Percentiles rank a stretch among this genome's conserved stretches.
Evolutionary conservation across 2,113 vertebrate genomes (phyloP).

Genomic region (Pelecanus crispus): DNA sequence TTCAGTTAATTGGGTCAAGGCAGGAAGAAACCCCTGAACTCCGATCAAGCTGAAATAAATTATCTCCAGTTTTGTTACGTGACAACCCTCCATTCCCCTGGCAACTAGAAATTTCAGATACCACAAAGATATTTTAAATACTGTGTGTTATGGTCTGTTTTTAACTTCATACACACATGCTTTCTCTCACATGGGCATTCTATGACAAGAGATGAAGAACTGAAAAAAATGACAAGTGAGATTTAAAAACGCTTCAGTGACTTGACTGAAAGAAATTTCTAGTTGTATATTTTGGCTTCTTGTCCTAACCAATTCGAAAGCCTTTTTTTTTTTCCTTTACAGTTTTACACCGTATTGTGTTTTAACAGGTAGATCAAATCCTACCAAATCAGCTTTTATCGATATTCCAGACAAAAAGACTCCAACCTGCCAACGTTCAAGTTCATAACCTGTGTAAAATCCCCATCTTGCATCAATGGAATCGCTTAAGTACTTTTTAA

Average conservation of each 20-base stretch:
- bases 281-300: slow-evolving; percentile 3
- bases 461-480: slow-evolving; percentile 19
- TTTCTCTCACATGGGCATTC: slow-evolving; percentile 36
- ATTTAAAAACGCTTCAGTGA: slow-evolving; percentile 37
- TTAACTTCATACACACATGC: slow-evolving; percentile 50
- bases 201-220: slow-evolving; percentile 31
- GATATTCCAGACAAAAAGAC: slow-evolving; percentile 25
- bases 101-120: slow-evolving; percentile 67
- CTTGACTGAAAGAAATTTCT: slow-evolving; percentile 37
- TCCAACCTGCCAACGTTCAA: not conserved
- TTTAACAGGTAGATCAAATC: slow-evolving; percentile 33
- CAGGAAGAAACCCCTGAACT: slow-evolving; percentile 49
- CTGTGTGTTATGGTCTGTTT: slow-evolving; percentile 48
- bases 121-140: slow-evolving; percentile 64
- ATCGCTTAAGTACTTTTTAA: slow-evolving; percentile 40
- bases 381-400: slow-evolving; percentile 16
- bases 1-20: slow-evolving; percentile 35
- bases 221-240: slow-evolving; percentile 32
- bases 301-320: not conserved
- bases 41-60: slow-evolving; percentile 46
- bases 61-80: slow-evolving; percentile 34
- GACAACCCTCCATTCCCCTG: slow-evolving; percentile 42
- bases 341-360: not conserved
- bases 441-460: slow-evolving; percentile 28
- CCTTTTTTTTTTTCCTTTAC: not conserved